phyloP scores from a whole-genome alignment of 1,140 invertebrate genomes.

The Rhynchophorus ferrugineus region DNA sequence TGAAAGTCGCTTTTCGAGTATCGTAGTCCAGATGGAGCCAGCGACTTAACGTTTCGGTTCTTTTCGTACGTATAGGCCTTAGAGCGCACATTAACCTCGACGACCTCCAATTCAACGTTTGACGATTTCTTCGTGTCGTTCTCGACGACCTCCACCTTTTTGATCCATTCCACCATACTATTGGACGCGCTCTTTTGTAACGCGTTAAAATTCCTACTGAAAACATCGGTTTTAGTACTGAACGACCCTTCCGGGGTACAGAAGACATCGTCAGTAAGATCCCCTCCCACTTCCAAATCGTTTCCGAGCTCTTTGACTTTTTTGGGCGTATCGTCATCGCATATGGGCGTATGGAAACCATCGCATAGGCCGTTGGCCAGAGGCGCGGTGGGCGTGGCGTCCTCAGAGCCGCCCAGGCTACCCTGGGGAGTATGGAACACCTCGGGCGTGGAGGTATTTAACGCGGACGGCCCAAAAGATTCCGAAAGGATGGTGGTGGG shows the following conservation, averaged over 20 bases:
- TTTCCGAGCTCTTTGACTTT: conserved; percentile 23
- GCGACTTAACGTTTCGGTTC: background rate
- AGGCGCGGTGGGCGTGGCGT: conserved; percentile 33
- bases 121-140: conserved; percentile 3
- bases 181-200: conserved; percentile 33
- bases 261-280: conserved; percentile 28
- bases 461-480: conserved; percentile 4
- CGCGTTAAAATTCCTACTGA: conserved; percentile 29
- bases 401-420: background rate
- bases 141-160: conserved; percentile 22
- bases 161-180: conserved; percentile 24
- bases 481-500: conserved; percentile 24
- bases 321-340: conserved; percentile 15
- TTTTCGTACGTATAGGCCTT: conserved; percentile 4
- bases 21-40: conserved; percentile 25
- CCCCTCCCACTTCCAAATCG: conserved; percentile 23
- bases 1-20: conserved; percentile 38
- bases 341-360: conserved; percentile 7
- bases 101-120: background rate
- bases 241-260: conserved; percentile 28
- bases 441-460: conserved; percentile 7
- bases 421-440: conserved; percentile 21
- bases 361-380: conserved; percentile 6
- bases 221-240: conserved; percentile 22
- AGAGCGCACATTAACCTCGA: conserved; percentile 5